Base-by-base conservation (phyloP, 2,113 vertebrate species). In the Rattus norvegicus region DNA sequence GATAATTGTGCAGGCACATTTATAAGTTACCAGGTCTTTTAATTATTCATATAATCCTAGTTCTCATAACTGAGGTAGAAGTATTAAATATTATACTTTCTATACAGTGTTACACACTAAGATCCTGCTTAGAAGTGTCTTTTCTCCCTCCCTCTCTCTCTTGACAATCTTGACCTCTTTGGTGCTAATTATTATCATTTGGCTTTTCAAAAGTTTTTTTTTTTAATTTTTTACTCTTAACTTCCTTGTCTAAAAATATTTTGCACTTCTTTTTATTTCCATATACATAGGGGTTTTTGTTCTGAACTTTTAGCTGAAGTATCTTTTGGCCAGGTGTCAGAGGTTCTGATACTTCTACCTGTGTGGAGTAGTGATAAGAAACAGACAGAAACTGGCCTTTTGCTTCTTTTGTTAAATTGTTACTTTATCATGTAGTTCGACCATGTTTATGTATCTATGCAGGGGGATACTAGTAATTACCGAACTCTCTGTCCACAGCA, bases 211-310 rank as follows among this genome's bases (percentile, higher is more conserved):
- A 93, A 87, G 7, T 26, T 20, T 61, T 56, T 83, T 54, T 24
- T 56, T 83, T 54, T 24, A 67, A 67, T 24, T 13, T n/a, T 93
- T 89, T 90, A 63, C 49, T 54, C 11, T 75, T 73, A 43, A 61
- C 84, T 96, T 94, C 13, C 54, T 47, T 96, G 47, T 83, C n/a
- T 33, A 39, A 61, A 88, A 14, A 70, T 83, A 84, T 56, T 89
- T 77, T 89, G 56, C 77, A 96, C 36, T 80, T 47, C 47, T 56
- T 92, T 92, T 87, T 81, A 80, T 88, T 92, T 95, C 24, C n/a
- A 92, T 39, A 39, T 69, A 52, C n/a, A 20, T 88, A 76, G 24
- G 5, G 17, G 12, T 79, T 80, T 88, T 72, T 89, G 7, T 92
- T 95, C 70, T 1, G 22, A 86, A 36, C 47, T 73, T 56, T 65